These are phyloP conservation scores for Lagria hirta DNA, from an alignment of 2,888 invertebrate species.

Conservation along the genomic window DNA sequence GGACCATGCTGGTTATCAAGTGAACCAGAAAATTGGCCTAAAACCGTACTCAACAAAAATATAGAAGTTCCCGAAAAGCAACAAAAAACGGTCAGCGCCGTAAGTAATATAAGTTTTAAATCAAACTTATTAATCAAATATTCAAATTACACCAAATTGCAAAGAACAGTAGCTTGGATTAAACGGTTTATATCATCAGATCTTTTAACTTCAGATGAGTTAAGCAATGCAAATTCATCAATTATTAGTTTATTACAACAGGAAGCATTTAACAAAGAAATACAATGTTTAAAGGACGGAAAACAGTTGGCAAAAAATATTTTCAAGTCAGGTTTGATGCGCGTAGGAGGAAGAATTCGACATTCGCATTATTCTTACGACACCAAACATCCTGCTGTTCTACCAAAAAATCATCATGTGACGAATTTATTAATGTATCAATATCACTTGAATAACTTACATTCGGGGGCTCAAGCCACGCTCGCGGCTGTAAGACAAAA, in stretches of 20 bases:
- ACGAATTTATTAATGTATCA: no score
- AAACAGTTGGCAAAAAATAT: neutral
- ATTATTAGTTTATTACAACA: conserved; percentile 7
- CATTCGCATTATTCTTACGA: no score
- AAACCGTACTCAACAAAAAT: neutral
- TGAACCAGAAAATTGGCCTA: neutral
- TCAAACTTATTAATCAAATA: neutral
- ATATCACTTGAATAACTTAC: no score
- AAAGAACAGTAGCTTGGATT: conserved; percentile 3
- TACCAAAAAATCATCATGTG: no score
- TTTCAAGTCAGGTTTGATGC: no score
- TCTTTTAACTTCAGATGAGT: neutral
- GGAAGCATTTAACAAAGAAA: conserved; percentile 10
- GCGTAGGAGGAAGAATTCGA: no score
- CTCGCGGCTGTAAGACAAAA: conserved; percentile 16
- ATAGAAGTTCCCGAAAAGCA: no score
- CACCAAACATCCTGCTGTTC: no score
- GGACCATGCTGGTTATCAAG: no score
- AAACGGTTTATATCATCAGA: conserved; percentile 2
- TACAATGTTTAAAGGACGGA: conserved; percentile 1
- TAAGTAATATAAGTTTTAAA: neutral
- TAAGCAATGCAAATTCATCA: no score
- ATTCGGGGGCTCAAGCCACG: no score
- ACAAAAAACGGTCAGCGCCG: no score
- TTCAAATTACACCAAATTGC: conserved; percentile 3